A percentile compares a stretch with the other conserved stretches of the same genome.
Conservation (phyloP, 2,797 vertebrate species). For the Chaenodraco wilsoni region DNA sequence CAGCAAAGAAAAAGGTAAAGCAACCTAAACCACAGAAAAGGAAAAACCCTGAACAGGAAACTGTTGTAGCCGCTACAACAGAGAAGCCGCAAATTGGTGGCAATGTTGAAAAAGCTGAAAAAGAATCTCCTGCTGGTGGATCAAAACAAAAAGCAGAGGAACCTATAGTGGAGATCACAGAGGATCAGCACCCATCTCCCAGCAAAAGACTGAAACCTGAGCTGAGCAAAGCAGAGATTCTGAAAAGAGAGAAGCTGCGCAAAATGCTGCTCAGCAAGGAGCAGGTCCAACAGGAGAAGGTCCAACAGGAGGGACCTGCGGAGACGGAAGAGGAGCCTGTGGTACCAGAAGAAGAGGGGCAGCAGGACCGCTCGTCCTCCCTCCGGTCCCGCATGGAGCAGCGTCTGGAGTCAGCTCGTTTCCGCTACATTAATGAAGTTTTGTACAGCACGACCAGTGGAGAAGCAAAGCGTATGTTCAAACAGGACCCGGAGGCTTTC, state of each 20-base stretch:
- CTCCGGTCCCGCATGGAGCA: conserved; percentile 89
- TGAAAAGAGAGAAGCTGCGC: conserved; percentile 70
- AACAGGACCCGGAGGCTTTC: conserved; percentile 87
- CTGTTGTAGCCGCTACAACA: background rate
- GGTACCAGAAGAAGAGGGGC: conserved; percentile 18
- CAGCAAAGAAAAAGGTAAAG: conserved; percentile 25
- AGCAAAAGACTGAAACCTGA: conserved; percentile 49
- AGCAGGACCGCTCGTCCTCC: conserved; percentile 68
- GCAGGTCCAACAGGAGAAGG: no score
- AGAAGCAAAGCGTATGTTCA: conserved; percentile 87
- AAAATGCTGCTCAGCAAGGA: conserved; percentile 59
- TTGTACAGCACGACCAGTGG: conserved; percentile 88
- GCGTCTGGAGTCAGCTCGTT: conserved; percentile 88
- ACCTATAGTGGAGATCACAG: background rate
- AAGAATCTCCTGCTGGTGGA: conserved; percentile 9
- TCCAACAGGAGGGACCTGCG: background rate
- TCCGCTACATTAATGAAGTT: conserved; percentile 93
- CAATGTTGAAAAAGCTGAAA: background rate
- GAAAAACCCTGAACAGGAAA: conserved; percentile 24
- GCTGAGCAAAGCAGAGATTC: conserved; percentile 53
- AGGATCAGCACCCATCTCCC: conserved; percentile 27
- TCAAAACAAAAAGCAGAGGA: conserved; percentile 20
- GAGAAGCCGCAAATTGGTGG: background rate
- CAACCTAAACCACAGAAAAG: conserved; percentile 53
- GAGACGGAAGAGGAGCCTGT: conserved; percentile 24